Conservation (phyloP, 2,888 invertebrate species). For the Oxycera nigricornis region DNA sequence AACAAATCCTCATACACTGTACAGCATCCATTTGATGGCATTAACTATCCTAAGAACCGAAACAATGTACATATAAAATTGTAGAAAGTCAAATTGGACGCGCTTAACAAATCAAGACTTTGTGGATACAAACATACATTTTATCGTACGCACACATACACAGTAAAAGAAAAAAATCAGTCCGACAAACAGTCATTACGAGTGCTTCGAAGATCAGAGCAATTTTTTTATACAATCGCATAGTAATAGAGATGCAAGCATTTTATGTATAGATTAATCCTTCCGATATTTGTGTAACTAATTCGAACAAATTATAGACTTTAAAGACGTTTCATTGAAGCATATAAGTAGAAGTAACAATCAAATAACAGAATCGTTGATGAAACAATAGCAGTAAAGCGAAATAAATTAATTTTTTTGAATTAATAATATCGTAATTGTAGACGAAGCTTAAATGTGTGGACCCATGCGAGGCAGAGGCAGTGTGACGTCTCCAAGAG, state of each 20-base stretch:
- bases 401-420: neutral
- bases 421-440: neutral
- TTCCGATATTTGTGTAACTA: no score
- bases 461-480: no score
- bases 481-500: no score
- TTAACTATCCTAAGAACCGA: neutral
- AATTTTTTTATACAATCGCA: constrained; percentile 33
- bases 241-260: neutral
- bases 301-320: no score
- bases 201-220: constrained; percentile 12
- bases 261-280: no score
- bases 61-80: neutral
- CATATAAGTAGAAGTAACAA: neutral
- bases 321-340: neutral
- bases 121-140: no score
- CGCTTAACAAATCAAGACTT: neutral
- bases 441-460: neutral
- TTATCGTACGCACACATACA: constrained; percentile 1
- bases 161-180: constrained; percentile 25
- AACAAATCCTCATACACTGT: neutral
- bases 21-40: neutral
- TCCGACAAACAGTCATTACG: constrained; percentile 4
- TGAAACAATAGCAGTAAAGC: neutral
- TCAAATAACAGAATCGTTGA: neutral
- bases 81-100: neutral